These are phyloP conservation scores for Hydroisotoma schaefferi DNA, from an alignment of 2,888 invertebrate genomes.

Conservation along the genomic window DNA sequence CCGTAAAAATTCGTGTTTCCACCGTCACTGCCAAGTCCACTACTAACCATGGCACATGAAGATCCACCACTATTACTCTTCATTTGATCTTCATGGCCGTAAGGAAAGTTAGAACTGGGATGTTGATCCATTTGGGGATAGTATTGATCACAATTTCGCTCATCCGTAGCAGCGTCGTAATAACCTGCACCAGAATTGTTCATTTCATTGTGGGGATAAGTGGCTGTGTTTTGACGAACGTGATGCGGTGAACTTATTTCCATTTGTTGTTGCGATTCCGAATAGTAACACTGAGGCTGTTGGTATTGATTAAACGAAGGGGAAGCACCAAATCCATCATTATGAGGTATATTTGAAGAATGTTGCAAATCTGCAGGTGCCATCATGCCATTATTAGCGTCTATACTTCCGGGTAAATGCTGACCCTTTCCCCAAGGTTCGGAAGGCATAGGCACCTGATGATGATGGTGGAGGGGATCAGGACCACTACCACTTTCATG, in stretches of 20 bases:
- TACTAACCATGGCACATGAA: constrained; percentile 8
- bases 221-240: not conserved
- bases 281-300: constrained; percentile 26
- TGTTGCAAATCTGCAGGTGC: constrained; percentile 29
- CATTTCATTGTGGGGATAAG: not conserved
- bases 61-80: constrained; percentile 3
- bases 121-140: constrained; percentile 1
- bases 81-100: not conserved
- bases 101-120: not conserved
- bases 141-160: constrained; percentile 6
- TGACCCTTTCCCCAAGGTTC: constrained; percentile 40
- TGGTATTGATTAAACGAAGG: constrained; percentile 26
- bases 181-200: not conserved
- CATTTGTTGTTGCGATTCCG: constrained; percentile 23
- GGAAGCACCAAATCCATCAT: constrained; percentile 36
- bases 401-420: constrained; percentile 10
- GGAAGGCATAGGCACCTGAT: constrained; percentile 33
- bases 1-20: not conserved
- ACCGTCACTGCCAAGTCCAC: not conserved
- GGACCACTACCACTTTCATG: constrained; percentile 21
- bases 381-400: constrained; percentile 28
- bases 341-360: constrained; percentile 21
- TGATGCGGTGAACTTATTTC: not conserved
- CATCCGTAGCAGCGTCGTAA: not conserved
- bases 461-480: constrained; percentile 21